A percentile compares a stretch with the other conserved stretches of the same genome.
Evolutionary conservation across 1,140 invertebrate species (phyloP).

Genomic region (Drosophila rhopaloa): DNA sequence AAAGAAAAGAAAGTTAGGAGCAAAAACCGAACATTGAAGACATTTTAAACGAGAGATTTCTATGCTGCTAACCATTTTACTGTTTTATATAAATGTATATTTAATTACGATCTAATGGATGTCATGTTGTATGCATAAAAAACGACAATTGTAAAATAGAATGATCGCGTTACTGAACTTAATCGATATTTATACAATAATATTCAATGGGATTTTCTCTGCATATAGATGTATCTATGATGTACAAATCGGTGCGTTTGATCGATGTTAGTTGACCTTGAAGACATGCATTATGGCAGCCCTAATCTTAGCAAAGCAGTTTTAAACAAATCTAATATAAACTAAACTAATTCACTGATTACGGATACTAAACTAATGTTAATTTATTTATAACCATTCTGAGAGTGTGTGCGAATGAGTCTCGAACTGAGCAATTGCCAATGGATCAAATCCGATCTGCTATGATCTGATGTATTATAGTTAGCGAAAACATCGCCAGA

Average conservation of each 20-base stretch:
- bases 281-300: slow-evolving; percentile 65
- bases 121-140: slow-evolving; percentile 17
- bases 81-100: slow-evolving; percentile 41
- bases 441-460: neutral
- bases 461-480: slow-evolving; percentile 51
- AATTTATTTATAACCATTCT: slow-evolving; percentile 68
- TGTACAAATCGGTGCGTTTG: slow-evolving; percentile 73
- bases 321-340: slow-evolving; percentile 45
- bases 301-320: slow-evolving; percentile 47
- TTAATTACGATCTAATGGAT: slow-evolving; percentile 31
- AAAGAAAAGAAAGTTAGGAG: slow-evolving; percentile 14
- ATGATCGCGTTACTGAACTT: slow-evolving; percentile 19
- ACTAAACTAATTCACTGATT: slow-evolving; percentile 47
- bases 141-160: slow-evolving; percentile 60
- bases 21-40: slow-evolving; percentile 41
- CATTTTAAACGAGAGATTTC: slow-evolving; percentile 49
- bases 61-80: slow-evolving; percentile 42
- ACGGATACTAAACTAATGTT: slow-evolving; percentile 58
- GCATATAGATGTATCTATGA: slow-evolving; percentile 44
- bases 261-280: slow-evolving; percentile 64
- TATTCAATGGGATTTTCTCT: slow-evolving; percentile 26
- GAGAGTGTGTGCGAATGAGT: slow-evolving; percentile 50
- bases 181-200: slow-evolving; percentile 33
- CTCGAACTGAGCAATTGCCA: slow-evolving; percentile 15
- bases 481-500: slow-evolving; percentile 21